These are phyloP conservation scores for Zoanthus sansibaricus DNA, from an alignment of 92 coral and sea anemone genomes.

Conservation along the genomic window DNA sequence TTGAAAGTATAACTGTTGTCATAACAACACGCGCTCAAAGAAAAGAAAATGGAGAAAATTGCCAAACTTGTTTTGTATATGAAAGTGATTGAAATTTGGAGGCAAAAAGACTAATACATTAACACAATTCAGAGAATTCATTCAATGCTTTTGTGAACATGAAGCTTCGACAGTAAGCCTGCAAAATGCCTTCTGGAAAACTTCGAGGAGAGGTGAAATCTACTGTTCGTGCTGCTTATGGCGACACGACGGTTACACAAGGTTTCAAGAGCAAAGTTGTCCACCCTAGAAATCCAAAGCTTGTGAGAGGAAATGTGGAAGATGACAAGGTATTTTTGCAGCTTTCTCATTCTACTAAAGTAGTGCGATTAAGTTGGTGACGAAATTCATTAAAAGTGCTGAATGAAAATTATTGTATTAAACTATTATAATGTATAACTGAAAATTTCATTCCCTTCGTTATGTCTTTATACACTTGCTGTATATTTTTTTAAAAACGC, in stretches of 20 bases:
- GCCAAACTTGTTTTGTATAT: neutral
- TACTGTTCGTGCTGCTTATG: slow-evolving; percentile 75
- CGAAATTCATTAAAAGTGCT: neutral
- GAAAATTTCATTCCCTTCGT: too few species aligned
- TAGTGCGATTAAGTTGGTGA: neutral
- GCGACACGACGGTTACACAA: slow-evolving; percentile 68
- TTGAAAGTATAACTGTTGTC: neutral
- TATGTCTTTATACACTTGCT: too few species aligned
- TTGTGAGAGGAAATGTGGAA: slow-evolving; percentile 80
- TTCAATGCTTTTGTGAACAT: neutral
- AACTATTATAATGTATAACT: too few species aligned
- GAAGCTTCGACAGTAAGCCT: neutral
- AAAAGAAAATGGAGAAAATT: slow-evolving; percentile 32
- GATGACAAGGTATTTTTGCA: slow-evolving; percentile 85
- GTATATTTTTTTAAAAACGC: too few species aligned
- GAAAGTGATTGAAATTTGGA: neutral
- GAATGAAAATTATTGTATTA: too few species aligned
- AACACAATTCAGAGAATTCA: neutral
- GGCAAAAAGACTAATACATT: neutral
- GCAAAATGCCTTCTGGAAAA: slow-evolving; percentile 71
- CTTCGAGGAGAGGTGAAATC: slow-evolving; percentile 85
- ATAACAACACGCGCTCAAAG: slow-evolving; percentile 49
- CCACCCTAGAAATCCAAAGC: slow-evolving; percentile 97
- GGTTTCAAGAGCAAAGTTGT: slow-evolving; percentile 90
- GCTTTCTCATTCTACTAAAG: neutral